phyloP scores from a whole-genome alignment of 2,888 invertebrate genomes.

The Drosophila subsilvestris region DNA sequence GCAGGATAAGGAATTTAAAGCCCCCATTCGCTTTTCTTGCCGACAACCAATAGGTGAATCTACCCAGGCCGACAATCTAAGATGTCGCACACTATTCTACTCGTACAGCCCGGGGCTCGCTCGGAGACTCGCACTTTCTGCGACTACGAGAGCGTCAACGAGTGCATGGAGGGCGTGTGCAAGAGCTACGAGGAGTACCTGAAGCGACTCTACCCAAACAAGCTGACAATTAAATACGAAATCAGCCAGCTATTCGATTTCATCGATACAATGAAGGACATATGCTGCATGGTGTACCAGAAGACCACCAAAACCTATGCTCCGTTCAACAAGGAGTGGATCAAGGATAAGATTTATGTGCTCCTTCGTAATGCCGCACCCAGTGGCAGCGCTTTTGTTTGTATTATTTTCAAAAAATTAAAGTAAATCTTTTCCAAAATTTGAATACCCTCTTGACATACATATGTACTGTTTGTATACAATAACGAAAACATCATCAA shows the following conservation, averaged over 20 bases:
- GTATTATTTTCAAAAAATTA: too few species aligned
- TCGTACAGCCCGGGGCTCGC: constrained; percentile 96
- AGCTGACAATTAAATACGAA: constrained; percentile 98
- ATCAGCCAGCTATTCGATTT: constrained; percentile 99
- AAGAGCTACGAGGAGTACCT: constrained; percentile 99
- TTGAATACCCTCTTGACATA: constrained; percentile 7
- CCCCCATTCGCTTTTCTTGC: background rate
- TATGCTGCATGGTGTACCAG: constrained; percentile 98
- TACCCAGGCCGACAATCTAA: background rate
- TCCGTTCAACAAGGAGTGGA: constrained; percentile 99
- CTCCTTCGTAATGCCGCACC: too few species aligned
- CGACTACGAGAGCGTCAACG: constrained; percentile 98
- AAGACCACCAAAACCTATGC: constrained; percentile 97
- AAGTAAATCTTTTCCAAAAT: background rate
- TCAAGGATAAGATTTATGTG: constrained; percentile 99
- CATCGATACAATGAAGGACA: constrained; percentile 97
- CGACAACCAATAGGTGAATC: background rate
- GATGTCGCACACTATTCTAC: constrained; percentile 98
- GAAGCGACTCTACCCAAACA: constrained; percentile 96
- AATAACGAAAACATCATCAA: constrained; percentile 44
- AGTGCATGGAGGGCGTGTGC: constrained; percentile 99
- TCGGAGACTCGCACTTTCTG: constrained; percentile 99
- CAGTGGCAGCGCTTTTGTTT: too few species aligned
- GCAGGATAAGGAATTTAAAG: too few species aligned
- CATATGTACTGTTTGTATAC: constrained; percentile 24